These are phyloP conservation scores for Drosophila suzukii DNA, from an alignment of 1,140 invertebrate species.

Conservation along the genomic window DNA sequence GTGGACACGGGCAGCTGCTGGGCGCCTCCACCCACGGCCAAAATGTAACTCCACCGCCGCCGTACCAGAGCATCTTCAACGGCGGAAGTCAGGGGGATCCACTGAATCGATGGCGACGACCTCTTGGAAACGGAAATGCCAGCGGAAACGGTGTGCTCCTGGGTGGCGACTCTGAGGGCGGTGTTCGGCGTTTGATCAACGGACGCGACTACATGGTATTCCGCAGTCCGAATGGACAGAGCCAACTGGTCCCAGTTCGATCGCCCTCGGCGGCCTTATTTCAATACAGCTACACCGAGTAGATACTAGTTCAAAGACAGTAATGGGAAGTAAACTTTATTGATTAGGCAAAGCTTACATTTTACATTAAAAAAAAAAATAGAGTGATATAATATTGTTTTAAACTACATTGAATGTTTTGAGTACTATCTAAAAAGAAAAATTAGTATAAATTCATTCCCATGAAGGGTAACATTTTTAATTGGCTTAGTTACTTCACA, in stretches of 20 bases:
- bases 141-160: conserved; percentile 40
- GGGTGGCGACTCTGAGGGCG: conserved; percentile 36
- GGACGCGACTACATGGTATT: conserved; percentile 90
- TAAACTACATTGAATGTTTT: too few species aligned
- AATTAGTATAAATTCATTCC: too few species aligned
- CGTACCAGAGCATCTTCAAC: conserved; percentile 84
- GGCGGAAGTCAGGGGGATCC: conserved; percentile 17
- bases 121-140: conserved; percentile 26
- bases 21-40: conserved; percentile 45
- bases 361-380: too few species aligned
- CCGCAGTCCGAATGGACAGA: conserved; percentile 86
- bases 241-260: conserved; percentile 88
- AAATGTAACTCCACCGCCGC: conserved; percentile 85
- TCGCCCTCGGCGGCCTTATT: conserved; percentile 90
- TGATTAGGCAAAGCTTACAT: not conserved
- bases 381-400: too few species aligned
- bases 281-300: conserved; percentile 85
- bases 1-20: conserved; percentile 50
- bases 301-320: conserved; percentile 4
- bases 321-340: not conserved
- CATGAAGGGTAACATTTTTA: too few species aligned
- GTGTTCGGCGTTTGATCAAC: conserved; percentile 87
- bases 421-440: too few species aligned
- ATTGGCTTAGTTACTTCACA: not conserved
- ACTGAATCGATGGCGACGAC: conserved; percentile 84